phyloP scores from a whole-genome alignment of 1,140 invertebrate species.

The Camponotus floridanus region DNA sequence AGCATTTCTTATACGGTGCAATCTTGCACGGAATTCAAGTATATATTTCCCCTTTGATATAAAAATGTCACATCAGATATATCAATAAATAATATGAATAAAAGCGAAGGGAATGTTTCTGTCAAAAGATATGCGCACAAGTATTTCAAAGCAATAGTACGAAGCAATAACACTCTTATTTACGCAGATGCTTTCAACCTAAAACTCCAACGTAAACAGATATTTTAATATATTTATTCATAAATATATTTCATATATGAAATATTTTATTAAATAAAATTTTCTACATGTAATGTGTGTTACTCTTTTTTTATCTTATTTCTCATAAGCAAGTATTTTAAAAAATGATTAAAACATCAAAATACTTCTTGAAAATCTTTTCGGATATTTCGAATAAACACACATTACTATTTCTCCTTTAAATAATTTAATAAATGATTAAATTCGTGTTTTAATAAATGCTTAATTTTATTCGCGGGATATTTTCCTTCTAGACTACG shows the following conservation, averaged over 20 bases:
- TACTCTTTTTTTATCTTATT: neutral
- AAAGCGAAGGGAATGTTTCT: neutral
- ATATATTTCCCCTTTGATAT: constrained; percentile 16
- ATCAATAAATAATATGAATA: constrained; percentile 10
- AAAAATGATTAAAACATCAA: neutral
- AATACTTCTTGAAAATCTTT: neutral
- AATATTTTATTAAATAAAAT: neutral
- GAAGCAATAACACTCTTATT: neutral
- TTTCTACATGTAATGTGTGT: neutral
- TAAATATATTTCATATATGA: neutral
- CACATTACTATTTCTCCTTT: neutral
- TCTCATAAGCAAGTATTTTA: neutral
- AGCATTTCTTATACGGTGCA: neutral
- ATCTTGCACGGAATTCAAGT: constrained; percentile 1
- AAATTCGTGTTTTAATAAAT: constrained; percentile 13
- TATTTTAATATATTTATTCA: constrained; percentile 1
- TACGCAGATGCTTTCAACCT: neutral
- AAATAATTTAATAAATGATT: neutral
- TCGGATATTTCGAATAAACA: neutral
- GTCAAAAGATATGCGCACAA: constrained; percentile 11
- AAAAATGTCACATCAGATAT: constrained; percentile 32
- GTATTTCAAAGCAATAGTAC: neutral
- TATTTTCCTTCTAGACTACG: neutral
- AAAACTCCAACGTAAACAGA: neutral
- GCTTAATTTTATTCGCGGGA: neutral